Evolutionary conservation across 2,113 vertebrate genomes (phyloP), one percentile per base, ranked within the genome.

Genomic region (Rhagologus leucostigma): DNA sequence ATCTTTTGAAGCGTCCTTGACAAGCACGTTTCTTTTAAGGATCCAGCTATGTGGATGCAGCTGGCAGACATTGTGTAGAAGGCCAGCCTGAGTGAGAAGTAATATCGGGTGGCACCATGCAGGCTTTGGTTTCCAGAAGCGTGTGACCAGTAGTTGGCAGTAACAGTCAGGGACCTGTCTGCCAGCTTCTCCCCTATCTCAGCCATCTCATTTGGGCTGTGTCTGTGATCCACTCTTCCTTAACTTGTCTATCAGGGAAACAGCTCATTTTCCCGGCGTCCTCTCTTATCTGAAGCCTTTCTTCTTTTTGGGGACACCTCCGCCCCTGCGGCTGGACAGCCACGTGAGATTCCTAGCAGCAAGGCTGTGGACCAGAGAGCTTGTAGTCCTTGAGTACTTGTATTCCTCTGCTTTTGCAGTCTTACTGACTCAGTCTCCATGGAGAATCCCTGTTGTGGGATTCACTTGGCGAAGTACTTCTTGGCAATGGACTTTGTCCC

Each of bases 191-290:
- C 11, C 46, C 55, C 33, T 86, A 81, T 94, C 87, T 95, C 47
- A 60, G 1, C 56, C 90, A 94, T 96, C 92, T 92, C 56, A 41
- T 88, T 88, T 75, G 73, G 88, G 63, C 47, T 95, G 50, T 63
- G 85, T 41, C 83, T 92, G 55, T 92, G 92, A 96, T 60, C 92
- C 57, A 56, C 11, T 94, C 82, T 74, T 81, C 64, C 76, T 90
- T 74, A 84, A 90, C 12, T 10, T 70, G 52, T 55, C 60, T 77
- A 2, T 44, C 59, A 80, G 93, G 79, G 80, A 84, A 77, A 81
- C 80, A 75, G 35, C 76, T 80, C 64, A 47, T 95, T 90, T 95
- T 79, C 39, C 59, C 16, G 7, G 62, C 33, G 2, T 86, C 64
- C 24, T 87, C 21, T 93, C 68, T 93, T 81, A 87, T 77, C 93